These are phyloP conservation scores for Dromococcyx pavoninus DNA, from an alignment of 2,797 vertebrate genomes.

Conservation along the genomic window DNA sequence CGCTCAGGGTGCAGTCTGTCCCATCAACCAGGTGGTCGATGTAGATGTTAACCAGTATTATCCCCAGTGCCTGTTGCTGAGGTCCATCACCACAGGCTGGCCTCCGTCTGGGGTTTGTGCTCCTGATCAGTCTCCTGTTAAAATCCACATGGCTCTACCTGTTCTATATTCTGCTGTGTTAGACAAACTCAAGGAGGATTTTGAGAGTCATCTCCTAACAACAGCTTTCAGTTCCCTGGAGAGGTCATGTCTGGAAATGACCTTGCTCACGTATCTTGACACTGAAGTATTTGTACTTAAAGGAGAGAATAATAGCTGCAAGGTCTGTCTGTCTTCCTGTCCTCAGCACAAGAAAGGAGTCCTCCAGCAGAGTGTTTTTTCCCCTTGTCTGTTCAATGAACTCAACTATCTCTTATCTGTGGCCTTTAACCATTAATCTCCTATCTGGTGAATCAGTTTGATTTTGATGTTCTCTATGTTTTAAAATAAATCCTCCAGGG, in stretches of 20 bases:
- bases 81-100: background rate
- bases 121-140: background rate
- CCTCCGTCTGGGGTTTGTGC: background rate
- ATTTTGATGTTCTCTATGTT: constrained; percentile 46
- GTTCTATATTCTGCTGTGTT: background rate
- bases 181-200: background rate
- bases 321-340: background rate
- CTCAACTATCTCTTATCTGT: background rate
- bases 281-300: background rate
- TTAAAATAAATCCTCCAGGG: constrained; percentile 9
- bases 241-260: background rate
- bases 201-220: background rate
- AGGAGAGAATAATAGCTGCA: constrained; percentile 6
- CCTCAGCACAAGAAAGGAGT: background rate
- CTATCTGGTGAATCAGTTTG: constrained; percentile 3
- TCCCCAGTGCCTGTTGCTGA: background rate
- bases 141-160: background rate
- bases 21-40: background rate
- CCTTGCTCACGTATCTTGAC: background rate
- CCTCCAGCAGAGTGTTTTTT: background rate
- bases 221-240: background rate
- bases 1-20: background rate
- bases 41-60: background rate
- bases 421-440: constrained; percentile 6
- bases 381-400: constrained; percentile 8